Percentiles rank a stretch among this genome's conserved stretches.
Evolutionary conservation across 2,888 invertebrate species (phyloP).

Genomic region (Xanthia togata): DNA sequence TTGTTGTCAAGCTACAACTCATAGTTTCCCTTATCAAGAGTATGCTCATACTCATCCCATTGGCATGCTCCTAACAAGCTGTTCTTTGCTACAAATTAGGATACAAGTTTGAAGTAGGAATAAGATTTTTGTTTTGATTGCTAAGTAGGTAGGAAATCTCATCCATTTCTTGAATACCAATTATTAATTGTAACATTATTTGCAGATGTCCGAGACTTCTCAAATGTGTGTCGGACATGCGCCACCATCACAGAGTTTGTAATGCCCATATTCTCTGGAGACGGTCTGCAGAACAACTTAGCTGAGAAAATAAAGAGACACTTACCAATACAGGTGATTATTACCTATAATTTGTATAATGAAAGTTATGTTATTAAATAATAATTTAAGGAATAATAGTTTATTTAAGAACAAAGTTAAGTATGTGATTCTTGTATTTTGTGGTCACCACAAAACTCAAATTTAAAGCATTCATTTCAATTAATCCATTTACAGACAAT

Average conservation of each 20-base stretch:
- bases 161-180: neutral
- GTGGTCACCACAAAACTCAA: neutral
- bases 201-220: conserved; percentile 75
- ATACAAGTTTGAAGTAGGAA: neutral
- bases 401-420: too few species aligned
- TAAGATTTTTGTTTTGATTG: neutral
- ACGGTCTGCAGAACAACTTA: conserved; percentile 91
- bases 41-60: neutral
- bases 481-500: too few species aligned
- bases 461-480: too few species aligned
- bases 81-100: neutral
- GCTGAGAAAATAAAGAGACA: conserved; percentile 91
- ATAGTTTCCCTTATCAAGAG: neutral
- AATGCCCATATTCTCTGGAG: conserved; percentile 91
- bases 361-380: neutral
- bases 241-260: conserved; percentile 88
- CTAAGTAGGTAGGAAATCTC: neutral
- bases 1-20: neutral
- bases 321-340: conserved; percentile 91
- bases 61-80: neutral
- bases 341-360: neutral
- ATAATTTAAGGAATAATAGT: too few species aligned
- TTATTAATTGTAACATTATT: conserved; percentile 25
- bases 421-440: neutral
- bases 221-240: conserved; percentile 89